phyloP scores from a whole-genome alignment of 2,113 vertebrate species.

The Mormyrus iriodes region DNA sequence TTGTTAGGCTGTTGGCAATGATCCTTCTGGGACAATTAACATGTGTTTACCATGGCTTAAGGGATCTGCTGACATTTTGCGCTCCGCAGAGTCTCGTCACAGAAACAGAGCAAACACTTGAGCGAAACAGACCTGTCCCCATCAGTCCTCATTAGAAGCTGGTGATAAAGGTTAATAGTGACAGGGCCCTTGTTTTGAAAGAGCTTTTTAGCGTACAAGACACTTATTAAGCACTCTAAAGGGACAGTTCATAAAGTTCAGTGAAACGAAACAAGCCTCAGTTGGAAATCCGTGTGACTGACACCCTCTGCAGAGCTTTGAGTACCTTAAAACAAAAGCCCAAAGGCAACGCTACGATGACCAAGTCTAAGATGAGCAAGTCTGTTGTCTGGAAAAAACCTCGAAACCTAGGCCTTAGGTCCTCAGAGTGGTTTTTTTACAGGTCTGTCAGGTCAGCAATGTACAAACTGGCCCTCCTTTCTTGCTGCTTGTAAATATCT shows the following conservation, averaged over 20 bases:
- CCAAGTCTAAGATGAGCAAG: too few relatives aligned
- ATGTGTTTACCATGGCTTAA: slow-evolving; percentile 6
- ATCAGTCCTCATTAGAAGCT: slow-evolving; percentile 38
- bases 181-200: slow-evolving; percentile 35
- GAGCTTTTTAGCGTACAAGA: slow-evolving; percentile 31
- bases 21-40: slow-evolving; percentile 27
- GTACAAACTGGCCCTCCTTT: not conserved
- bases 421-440: not conserved
- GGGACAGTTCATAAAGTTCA: slow-evolving; percentile 34
- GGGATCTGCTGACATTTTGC: slow-evolving; percentile 40
- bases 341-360: not conserved
- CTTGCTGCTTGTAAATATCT: not conserved
- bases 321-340: not conserved
- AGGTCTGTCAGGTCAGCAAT: not conserved
- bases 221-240: slow-evolving; percentile 39
- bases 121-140: slow-evolving; percentile 4
- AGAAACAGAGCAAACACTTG: not conserved
- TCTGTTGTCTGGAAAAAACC: not conserved
- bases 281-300: not conserved
- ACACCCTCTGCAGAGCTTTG: not conserved
- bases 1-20: not conserved
- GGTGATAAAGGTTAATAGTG: slow-evolving; percentile 48
- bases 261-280: not conserved
- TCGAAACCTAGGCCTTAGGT: not conserved
- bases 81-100: slow-evolving; percentile 24